Evolutionary conservation across 2,888 invertebrate species (phyloP).

Genomic region (Thysanoteuthis rhombus): DNA sequence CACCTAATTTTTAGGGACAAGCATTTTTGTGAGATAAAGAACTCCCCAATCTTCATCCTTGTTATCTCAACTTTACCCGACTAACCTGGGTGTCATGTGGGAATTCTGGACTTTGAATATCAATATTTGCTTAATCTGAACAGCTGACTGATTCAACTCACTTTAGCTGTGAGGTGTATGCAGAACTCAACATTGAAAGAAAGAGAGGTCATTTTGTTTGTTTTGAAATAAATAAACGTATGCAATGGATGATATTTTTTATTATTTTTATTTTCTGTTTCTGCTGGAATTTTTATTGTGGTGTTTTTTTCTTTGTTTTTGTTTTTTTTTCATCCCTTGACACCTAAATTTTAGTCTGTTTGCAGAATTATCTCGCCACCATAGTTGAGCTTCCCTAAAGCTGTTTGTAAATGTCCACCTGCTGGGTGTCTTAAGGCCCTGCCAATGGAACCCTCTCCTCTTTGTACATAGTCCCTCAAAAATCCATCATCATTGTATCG

Average conservation of each 20-base stretch:
- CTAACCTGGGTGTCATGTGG: too few relatives aligned
- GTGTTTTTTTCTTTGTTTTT: not conserved
- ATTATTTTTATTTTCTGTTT: not conserved
- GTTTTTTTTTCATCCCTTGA: not conserved
- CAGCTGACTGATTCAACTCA: too few relatives aligned
- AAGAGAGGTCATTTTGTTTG: too few relatives aligned
- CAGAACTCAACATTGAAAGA: not conserved
- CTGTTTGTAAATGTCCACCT: not conserved
- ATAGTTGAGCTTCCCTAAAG: not conserved
- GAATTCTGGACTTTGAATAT: too few relatives aligned
- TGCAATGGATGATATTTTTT: not conserved
- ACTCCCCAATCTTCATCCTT: too few relatives aligned
- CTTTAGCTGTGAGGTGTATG: not conserved
- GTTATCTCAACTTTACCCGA: too few relatives aligned
- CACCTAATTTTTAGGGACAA: too few relatives aligned
- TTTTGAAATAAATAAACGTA: not conserved
- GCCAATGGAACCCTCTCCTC: not conserved
- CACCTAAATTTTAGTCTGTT: not conserved
- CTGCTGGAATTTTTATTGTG: not conserved
- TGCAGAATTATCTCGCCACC: not conserved
- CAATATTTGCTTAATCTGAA: too few relatives aligned
- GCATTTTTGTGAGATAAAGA: too few relatives aligned
- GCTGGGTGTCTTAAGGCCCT: conserved; percentile 1
- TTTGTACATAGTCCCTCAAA: not conserved
- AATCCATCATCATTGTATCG: not conserved